Percentiles rank a stretch among this genome's conserved stretches.
Evolutionary conservation across 2,888 invertebrate genomes (phyloP).

Genomic region (Cryptocheilus praepositus): DNA sequence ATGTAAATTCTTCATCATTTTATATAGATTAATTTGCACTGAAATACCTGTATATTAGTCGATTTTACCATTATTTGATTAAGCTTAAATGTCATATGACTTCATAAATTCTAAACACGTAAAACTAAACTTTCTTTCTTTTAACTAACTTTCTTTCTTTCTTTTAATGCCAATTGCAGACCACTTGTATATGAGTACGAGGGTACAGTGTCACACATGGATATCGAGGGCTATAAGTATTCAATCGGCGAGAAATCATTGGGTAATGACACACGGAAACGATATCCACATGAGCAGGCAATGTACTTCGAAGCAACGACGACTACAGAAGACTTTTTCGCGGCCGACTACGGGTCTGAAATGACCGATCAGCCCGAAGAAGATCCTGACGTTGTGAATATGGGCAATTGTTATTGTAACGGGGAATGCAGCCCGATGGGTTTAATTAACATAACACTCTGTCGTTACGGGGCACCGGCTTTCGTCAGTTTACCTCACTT

Average conservation of each 20-base stretch:
- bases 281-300: slow-evolving; percentile 69
- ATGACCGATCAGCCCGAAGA: slow-evolving; percentile 28
- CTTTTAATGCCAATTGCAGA: slow-evolving; percentile 30
- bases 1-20: slow-evolving; percentile 39
- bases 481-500: slow-evolving; percentile 92
- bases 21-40: background rate
- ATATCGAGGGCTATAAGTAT: slow-evolving; percentile 82
- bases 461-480: slow-evolving; percentile 87
- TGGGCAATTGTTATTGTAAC: slow-evolving; percentile 81
- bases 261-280: slow-evolving; percentile 63
- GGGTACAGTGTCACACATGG: slow-evolving; percentile 77
- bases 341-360: slow-evolving; percentile 53
- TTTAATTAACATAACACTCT: slow-evolving; percentile 85
- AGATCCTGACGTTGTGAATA: slow-evolving; percentile 65
- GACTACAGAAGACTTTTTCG: slow-evolving; percentile 69
- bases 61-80: too few species aligned
- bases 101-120: too few species aligned
- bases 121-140: too few species aligned
- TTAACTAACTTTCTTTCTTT: too few species aligned
- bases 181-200: slow-evolving; percentile 74
- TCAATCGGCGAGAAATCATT: slow-evolving; percentile 80
- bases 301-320: slow-evolving; percentile 67
- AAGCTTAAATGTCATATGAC: too few species aligned
- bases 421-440: slow-evolving; percentile 85
- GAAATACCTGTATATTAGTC: too few species aligned